Evolutionary conservation across 2,113 vertebrate species (phyloP).

Genomic region (Gulo gulo): DNA sequence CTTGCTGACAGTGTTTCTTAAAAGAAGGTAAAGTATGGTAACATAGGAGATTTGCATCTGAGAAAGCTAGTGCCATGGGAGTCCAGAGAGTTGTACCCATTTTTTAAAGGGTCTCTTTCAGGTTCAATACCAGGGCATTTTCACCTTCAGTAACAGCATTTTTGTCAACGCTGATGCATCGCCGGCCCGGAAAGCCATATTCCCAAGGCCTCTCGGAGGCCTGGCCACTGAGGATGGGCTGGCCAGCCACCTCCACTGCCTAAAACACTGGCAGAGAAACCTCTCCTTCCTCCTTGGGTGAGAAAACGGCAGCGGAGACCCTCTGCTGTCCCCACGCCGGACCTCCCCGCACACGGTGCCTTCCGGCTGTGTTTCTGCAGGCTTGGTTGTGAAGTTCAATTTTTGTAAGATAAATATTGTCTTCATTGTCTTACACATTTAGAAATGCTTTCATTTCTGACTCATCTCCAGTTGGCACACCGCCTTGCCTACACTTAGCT

Average conservation of each 20-base stretch:
- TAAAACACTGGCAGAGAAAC: neutral
- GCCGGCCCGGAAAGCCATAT: fast-evolving
- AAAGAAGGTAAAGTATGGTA: neutral
- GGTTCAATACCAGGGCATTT: no score
- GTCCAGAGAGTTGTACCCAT: neutral
- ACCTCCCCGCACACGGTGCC: neutral
- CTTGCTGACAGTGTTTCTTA: neutral
- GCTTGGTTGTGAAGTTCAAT: neutral
- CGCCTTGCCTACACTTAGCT: neutral
- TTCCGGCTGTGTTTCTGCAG: neutral
- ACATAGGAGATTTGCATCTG: neutral
- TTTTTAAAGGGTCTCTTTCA: neutral
- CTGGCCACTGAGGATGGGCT: fast-evolving
- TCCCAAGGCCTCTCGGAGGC: no score
- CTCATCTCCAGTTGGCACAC: neutral
- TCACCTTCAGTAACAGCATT: neutral
- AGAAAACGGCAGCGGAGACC: fast-evolving
- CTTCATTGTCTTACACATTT: neutral
- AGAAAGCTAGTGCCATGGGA: neutral
- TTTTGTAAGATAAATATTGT: neutral
- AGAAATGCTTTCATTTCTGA: neutral
- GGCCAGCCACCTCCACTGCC: fast-evolving
- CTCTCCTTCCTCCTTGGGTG: neutral
- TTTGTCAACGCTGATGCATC: fast-evolving
- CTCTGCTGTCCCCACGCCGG: fast-evolving